Evolutionary conservation across 2,797 vertebrate species (phyloP), one percentile per base, ranked within the genome.

Genomic region (Poecile montanus): DNA sequence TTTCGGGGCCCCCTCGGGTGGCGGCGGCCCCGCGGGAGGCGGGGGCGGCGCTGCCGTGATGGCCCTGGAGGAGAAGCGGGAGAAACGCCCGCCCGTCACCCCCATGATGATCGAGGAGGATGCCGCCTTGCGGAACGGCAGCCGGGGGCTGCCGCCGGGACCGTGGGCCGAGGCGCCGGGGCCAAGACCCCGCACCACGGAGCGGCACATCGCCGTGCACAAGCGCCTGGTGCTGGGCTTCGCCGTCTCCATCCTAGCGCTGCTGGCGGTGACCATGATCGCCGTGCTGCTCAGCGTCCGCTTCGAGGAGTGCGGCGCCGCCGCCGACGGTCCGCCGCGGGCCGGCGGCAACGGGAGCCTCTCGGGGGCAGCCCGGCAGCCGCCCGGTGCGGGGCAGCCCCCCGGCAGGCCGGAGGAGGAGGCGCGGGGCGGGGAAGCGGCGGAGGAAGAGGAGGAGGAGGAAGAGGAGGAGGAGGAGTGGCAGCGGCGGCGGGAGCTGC

Each of bases 181-280:
- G 89, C 98, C 98, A 88, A 98, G 99, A 78, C 99, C 99, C 73
- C 98, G 99, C 85, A 99, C 98, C 92, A 98, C 99, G 2, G 99
- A 99, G 97, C 98, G 98, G 85, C 98, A 98, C 98, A 98, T 99
- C 96, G 98, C 99, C 5, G 98, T 99, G 82, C 99, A 99, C 98
- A 98, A 97, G 88, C 98, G 99, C 26, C 98, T 99, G 42, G 98
- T 99, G 30, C 95, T 99, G 94, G 99, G 98, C 78, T 99, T 99
- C 79, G 99, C 98, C 36, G 91, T 99, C 89, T 99, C 99, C 95
- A 98, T 99, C 97, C 97, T 99, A 93, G 99, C 98, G 32, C 98
- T 99, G 90, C 98, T 99, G 62, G 95, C 98, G 0, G 98, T 99
- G 78, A 99, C 99, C 27, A 98, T 98, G 73, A 98, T 99, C 54